A percentile compares a stretch with the other conserved stretches of the same genome.
Evolutionary conservation across 1,140 invertebrate genomes (phyloP).

Genomic region (Thalassaphorura encarpata): DNA sequence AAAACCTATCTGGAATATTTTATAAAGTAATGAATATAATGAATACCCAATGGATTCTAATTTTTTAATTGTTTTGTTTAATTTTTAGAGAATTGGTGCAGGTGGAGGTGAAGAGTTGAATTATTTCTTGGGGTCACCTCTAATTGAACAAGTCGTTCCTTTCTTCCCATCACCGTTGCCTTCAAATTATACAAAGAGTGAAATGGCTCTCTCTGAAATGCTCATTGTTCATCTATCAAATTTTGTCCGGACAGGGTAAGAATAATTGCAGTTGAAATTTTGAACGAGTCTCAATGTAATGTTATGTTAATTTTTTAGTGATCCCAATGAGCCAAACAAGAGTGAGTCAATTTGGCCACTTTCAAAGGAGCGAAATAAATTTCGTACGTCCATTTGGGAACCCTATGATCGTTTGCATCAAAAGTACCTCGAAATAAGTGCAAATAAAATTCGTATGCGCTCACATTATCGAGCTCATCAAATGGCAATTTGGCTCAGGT

Average conservation of each 20-base stretch:
- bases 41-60: not conserved
- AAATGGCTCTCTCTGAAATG: conserved; percentile 68
- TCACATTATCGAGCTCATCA: conserved; percentile 81
- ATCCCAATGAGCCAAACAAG: conserved; percentile 70
- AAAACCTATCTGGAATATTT: not conserved
- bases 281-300: no score
- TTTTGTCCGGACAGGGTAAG: conserved; percentile 80
- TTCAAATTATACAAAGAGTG: conserved; percentile 65
- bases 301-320: conserved; percentile 46
- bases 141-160: conserved; percentile 46
- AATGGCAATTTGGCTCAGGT: conserved; percentile 74
- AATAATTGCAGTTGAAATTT: no score
- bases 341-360: conserved; percentile 59
- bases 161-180: conserved; percentile 43
- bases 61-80: conserved; percentile 32
- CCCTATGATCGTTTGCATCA: conserved; percentile 81
- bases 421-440: conserved; percentile 81
- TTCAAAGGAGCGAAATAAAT: conserved; percentile 70
- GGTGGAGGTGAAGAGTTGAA: conserved; percentile 84
- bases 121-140: conserved; percentile 74
- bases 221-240: conserved; percentile 78
- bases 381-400: conserved; percentile 74
- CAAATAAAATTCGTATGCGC: conserved; percentile 54
- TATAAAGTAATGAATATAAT: not conserved
- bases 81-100: conserved; percentile 64